Evolutionary conservation across 2,888 invertebrate genomes (phyloP).

Genomic region (Candidula unifasciata): DNA sequence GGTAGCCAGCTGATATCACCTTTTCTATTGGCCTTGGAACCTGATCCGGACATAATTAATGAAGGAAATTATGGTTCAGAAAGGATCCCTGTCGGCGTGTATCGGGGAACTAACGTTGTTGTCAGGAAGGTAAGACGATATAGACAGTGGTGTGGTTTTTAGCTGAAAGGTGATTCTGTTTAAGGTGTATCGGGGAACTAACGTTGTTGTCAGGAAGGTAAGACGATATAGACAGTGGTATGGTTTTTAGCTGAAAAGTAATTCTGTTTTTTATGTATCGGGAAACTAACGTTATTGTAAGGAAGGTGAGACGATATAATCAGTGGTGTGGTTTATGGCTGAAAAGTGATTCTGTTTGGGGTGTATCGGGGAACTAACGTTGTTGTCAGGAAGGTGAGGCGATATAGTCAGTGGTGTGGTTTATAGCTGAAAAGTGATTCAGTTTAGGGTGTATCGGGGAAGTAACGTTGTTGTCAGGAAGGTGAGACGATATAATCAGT

Average conservation of each 20-base stretch:
- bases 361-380: constrained; percentile 80
- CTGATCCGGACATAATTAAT: constrained; percentile 50
- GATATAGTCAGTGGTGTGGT: too few species aligned
- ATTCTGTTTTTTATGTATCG: too few species aligned
- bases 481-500: too few species aligned
- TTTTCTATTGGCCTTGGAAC: constrained; percentile 40
- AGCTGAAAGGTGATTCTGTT: too few species aligned
- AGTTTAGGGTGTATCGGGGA: too few species aligned
- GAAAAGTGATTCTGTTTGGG: too few species aligned
- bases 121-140: constrained; percentile 48
- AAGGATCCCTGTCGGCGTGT: constrained; percentile 67
- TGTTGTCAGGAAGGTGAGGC: constrained; percentile 67
- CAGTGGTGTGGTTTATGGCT: too few species aligned
- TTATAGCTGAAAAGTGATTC: too few species aligned
- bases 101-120: constrained; percentile 81
- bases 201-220: constrained; percentile 80
- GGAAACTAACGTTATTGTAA: constrained; percentile 80
- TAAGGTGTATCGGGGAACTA: constrained; percentile 73
- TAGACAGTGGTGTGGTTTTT: too few species aligned
- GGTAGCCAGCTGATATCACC: constrained; percentile 9
- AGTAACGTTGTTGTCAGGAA: too few species aligned
- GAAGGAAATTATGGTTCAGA: constrained; percentile 49
- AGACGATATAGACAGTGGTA: too few species aligned
- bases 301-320: constrained; percentile 45
- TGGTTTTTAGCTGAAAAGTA: too few species aligned